Conservation (phyloP, 2,888 invertebrate genomes). For the Psylliodes chrysocephalus region DNA sequence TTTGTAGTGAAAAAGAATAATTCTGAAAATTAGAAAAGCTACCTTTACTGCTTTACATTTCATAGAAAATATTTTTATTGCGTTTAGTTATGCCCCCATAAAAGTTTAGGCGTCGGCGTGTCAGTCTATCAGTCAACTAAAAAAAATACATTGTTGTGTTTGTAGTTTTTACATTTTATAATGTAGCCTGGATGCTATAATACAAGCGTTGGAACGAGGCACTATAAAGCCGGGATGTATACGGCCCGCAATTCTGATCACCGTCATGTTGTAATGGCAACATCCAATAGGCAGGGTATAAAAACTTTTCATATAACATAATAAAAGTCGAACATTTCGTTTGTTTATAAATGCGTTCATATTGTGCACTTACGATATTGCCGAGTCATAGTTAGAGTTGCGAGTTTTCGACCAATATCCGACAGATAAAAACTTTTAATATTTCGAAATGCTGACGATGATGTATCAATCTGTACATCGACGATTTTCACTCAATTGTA, state of each 20-base stretch:
- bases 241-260: slow-evolving; percentile 62
- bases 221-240: slow-evolving; percentile 59
- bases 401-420: slow-evolving; percentile 1
- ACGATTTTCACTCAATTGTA: no score
- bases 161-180: slow-evolving; percentile 63
- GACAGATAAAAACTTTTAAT: not conserved
- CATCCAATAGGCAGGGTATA: slow-evolving; percentile 62
- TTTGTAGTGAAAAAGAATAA: slow-evolving; percentile 48
- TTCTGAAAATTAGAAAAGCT: slow-evolving; percentile 55
- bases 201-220: slow-evolving; percentile 58
- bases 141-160: slow-evolving; percentile 62
- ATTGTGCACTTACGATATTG: slow-evolving; percentile 3
- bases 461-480: no score
- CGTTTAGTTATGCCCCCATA: slow-evolving; percentile 56
- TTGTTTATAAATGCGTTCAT: slow-evolving; percentile 32
- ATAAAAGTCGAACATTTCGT: slow-evolving; percentile 52
- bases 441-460: not conserved
- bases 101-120: slow-evolving; percentile 56
- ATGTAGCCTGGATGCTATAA: slow-evolving; percentile 60
- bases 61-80: slow-evolving; percentile 58
- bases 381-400: not conserved
- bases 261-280: slow-evolving; percentile 60
- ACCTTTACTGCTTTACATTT: slow-evolving; percentile 57
- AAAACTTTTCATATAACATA: slow-evolving; percentile 61
- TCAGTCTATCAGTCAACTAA: slow-evolving; percentile 55